phyloP scores from a whole-genome alignment of 2,113 vertebrate genomes.

The human region DNA sequence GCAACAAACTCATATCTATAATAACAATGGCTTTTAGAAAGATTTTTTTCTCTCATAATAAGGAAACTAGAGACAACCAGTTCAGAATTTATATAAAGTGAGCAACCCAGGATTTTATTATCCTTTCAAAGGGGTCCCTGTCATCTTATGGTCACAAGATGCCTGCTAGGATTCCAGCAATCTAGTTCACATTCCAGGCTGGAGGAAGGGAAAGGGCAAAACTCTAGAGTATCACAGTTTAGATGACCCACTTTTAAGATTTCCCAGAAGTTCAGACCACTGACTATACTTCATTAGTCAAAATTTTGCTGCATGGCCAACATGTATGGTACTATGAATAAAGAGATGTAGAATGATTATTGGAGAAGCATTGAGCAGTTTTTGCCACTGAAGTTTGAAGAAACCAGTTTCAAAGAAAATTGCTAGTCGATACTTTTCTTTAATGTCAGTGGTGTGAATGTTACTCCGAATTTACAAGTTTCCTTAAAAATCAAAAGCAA shows the following conservation, averaged over 20 bases:
- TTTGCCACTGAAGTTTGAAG: not conserved
- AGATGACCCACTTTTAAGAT: not conserved
- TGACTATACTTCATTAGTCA: not conserved
- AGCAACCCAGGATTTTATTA: not conserved
- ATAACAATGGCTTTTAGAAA: not conserved
- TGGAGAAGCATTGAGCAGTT: not conserved
- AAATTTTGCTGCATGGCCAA: not conserved
- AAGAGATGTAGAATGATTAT: not conserved
- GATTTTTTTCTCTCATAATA: not conserved
- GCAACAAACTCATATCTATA: not conserved
- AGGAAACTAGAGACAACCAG: not conserved
- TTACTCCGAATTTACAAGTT: not conserved
- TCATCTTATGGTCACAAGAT: not conserved
- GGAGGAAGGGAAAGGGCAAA: not conserved
- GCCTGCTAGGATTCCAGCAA: not conserved
- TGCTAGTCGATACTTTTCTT: not conserved
- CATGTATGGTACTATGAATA: not conserved
- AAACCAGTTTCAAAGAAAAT: not conserved
- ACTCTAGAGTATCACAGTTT: not conserved
- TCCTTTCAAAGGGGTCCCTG: not conserved
- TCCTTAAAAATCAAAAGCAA: not conserved
- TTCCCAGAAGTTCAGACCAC: not conserved
- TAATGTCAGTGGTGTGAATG: not conserved
- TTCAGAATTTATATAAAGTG: not conserved
- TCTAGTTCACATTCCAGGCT: not conserved